These are phyloP conservation scores for Clunio marinus DNA, from an alignment of 2,888 invertebrate genomes.

Conservation along the genomic window DNA sequence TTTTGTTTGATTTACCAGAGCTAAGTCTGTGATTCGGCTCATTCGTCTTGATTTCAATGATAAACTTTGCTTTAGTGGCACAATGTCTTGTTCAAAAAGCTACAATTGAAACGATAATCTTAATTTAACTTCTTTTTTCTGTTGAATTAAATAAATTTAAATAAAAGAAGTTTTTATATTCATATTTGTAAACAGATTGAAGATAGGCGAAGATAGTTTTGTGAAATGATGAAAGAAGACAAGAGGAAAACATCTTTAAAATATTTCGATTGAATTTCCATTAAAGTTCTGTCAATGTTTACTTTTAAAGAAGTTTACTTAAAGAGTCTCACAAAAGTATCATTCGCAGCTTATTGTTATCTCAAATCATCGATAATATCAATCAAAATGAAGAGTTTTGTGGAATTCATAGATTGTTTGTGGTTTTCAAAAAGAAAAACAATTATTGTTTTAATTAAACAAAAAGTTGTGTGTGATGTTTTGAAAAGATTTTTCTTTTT, in stretches of 20 bases:
- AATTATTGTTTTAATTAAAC: slow-evolving; percentile 16
- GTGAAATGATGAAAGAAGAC: not conserved
- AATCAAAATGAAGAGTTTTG: slow-evolving; percentile 1
- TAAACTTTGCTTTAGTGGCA: slow-evolving; percentile 75
- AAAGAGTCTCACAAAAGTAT: not conserved
- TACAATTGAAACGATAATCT: slow-evolving; percentile 45
- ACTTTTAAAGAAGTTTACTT: slow-evolving; percentile 9
- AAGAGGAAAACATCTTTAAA: not conserved
- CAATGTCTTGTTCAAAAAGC: slow-evolving; percentile 86
- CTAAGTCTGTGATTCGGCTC: slow-evolving; percentile 76
- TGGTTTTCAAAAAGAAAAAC: slow-evolving; percentile 37
- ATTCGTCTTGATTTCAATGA: slow-evolving; percentile 72
- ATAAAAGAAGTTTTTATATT: not conserved
- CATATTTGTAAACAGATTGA: no score
- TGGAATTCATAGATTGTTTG: slow-evolving; percentile 41
- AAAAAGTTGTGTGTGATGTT: slow-evolving; percentile 23
- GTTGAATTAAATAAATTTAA: not conserved
- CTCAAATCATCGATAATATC: not conserved
- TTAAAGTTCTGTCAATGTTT: not conserved
- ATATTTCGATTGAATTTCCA: not conserved
- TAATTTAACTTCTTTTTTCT: not conserved
- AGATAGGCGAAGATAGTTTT: no score
- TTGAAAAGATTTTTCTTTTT: slow-evolving; percentile 10
- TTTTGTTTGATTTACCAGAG: slow-evolving; percentile 62
- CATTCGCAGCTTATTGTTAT: not conserved